Evolutionary conservation across 2,797 vertebrate genomes (phyloP), one percentile per base, ranked within the genome.

Genomic region (Holocentrus rufus): DNA sequence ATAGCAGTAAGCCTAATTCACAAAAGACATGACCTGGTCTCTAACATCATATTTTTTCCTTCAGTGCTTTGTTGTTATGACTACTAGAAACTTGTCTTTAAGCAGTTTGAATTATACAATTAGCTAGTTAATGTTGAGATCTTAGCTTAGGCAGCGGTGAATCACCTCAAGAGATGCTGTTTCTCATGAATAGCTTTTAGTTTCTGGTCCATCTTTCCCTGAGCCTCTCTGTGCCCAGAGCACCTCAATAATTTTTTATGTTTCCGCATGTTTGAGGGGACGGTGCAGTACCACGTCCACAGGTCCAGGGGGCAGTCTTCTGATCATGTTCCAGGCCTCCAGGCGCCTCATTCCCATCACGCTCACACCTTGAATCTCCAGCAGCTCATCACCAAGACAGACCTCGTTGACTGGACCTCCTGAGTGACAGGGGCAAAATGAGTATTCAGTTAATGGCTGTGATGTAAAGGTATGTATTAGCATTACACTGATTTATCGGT

Each of bases 271-370:
- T 78, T 87, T 84, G 2, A 44, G 34, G 13, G 83, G 86, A 13
- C 93, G 93, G 22, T 74, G 85, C 2, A 95, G 65, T 50, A 94
- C 74, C 54, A 95, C 84, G 7, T 92, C 86, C 74, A 94, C 94
- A 1, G 92, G 91, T 22, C 94, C 95, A 18, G 86, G 5, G 17
- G 93, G 88, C 27, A 95, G 90, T 53, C 46, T 80, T 81, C 90
- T 92, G 63, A 95, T 95, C 59, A 95, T 69, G 34, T 90, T 91
- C 94, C 94, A 95, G 47, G 85, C 94, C 63, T 95, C 94, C 31
- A 95, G 72, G 5, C 95, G 92, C 71, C 92, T 92, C 88, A 93
- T 90, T 7, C 86, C 92, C 58, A 71, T 69, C 78, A 93, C 55
- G 23, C 86, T 92, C 20, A 82, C 78, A 34, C 93, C 92, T 18